These are phyloP conservation scores for Thalpophila matura DNA, from an alignment of 2,888 invertebrate genomes.

Conservation along the genomic window DNA sequence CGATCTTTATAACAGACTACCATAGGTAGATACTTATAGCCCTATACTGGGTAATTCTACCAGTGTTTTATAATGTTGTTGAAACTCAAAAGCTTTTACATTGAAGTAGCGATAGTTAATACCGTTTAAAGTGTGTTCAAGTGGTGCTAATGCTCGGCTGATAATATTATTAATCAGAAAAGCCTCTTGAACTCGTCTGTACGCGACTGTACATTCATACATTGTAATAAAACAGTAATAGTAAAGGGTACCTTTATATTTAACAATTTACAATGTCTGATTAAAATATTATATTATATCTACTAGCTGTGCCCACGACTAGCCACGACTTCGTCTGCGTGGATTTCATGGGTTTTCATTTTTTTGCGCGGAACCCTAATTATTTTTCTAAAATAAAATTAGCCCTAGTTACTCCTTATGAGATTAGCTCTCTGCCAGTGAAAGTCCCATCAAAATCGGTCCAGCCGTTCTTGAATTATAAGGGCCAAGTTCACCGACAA, in stretches of 20 bases:
- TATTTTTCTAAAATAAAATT: too few relatives aligned
- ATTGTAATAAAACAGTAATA: background rate
- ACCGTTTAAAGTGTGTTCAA: conserved; percentile 23
- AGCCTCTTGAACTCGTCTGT: conserved; percentile 14
- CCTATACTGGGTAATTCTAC: background rate
- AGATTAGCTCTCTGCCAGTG: too few relatives aligned
- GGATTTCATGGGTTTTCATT: too few relatives aligned
- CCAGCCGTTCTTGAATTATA: too few relatives aligned
- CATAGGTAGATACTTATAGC: background rate
- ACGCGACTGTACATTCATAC: background rate
- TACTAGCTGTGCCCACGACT: too few relatives aligned
- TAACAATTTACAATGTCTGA: background rate
- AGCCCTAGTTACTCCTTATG: too few relatives aligned
- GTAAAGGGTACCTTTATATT: too few relatives aligned
- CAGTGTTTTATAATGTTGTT: background rate
- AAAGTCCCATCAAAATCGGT: too few relatives aligned
- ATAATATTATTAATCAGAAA: conserved; percentile 39
- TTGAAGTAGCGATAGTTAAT: conserved; percentile 28
- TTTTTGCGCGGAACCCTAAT: too few relatives aligned
- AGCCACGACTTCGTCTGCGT: too few relatives aligned
- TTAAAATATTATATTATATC: too few relatives aligned
- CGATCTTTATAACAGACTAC: conserved; percentile 8
- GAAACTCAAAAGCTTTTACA: conserved; percentile 42
- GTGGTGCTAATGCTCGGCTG: conserved; percentile 37
- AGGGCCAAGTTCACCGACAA: too few relatives aligned